phyloP scores from a whole-genome alignment of 2,113 vertebrate genomes.

The Siphamia tubifer region DNA sequence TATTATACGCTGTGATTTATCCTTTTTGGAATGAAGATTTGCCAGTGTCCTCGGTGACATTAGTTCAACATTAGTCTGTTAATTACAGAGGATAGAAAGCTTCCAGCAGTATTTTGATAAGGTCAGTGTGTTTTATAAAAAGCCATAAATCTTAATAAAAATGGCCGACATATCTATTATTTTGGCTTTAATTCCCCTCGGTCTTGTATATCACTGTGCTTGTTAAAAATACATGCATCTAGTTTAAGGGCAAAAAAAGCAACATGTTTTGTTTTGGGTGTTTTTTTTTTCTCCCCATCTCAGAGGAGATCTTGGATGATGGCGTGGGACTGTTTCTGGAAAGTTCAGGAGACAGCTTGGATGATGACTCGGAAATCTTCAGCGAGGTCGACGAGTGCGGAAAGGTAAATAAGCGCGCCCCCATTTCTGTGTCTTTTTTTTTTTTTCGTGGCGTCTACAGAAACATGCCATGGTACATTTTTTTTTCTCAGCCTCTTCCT shows the following conservation, averaged over 20 bases:
- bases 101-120: neutral
- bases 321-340: conserved; percentile 75
- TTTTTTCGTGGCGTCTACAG: neutral
- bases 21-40: neutral
- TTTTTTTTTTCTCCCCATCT: neutral
- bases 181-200: too few species aligned
- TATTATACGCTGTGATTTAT: neutral
- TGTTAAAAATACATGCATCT: neutral
- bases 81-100: neutral
- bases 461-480: neutral
- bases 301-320: conserved; percentile 83
- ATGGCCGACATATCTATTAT: too few species aligned
- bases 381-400: conserved; percentile 65
- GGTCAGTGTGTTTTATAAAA: neutral
- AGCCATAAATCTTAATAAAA: neutral
- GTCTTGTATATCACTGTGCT: neutral
- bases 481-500: neutral
- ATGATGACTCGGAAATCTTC: conserved; percentile 77
- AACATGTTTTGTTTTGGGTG: neutral
- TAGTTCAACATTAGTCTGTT: neutral
- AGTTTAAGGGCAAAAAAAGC: neutral
- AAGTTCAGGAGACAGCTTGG: conserved; percentile 76
- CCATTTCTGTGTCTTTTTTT: neutral
- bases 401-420: conserved; percentile 70
- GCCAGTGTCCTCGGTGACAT: neutral